Conservation (phyloP, 2,888 invertebrate species). For the Platypus cylindrus region DNA sequence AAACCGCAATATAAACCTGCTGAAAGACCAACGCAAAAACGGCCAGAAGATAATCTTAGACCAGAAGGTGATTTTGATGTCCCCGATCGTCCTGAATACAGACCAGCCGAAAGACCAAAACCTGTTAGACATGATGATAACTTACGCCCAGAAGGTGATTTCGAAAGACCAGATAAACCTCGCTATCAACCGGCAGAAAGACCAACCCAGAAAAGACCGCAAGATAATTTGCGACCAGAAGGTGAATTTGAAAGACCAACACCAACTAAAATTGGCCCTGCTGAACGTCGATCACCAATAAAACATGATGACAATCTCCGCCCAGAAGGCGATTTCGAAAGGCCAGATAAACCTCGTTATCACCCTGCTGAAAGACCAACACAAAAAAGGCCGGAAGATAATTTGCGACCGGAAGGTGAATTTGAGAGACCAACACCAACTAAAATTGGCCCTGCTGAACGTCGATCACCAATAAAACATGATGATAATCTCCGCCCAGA, state of each 20-base stretch:
- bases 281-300: slow-evolving; percentile 28
- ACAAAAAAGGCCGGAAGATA: slow-evolving; percentile 44
- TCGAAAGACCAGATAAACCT: slow-evolving; percentile 31
- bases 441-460: slow-evolving; percentile 36
- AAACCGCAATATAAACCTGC: slow-evolving; percentile 31
- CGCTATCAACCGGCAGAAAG: slow-evolving; percentile 39
- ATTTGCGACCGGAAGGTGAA: slow-evolving; percentile 47
- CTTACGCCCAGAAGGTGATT: slow-evolving; percentile 37
- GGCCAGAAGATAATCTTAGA: slow-evolving; percentile 42
- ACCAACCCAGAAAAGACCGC: slow-evolving; percentile 35
- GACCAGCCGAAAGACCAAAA: slow-evolving; percentile 33
- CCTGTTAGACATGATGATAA: slow-evolving; percentile 42
- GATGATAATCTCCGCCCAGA: slow-evolving; percentile 41
- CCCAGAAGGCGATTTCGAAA: slow-evolving; percentile 39
- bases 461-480: slow-evolving; percentile 42
- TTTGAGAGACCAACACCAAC: slow-evolving; percentile 38
- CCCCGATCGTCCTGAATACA: slow-evolving; percentile 34
- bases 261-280: slow-evolving; percentile 28
- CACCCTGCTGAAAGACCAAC: slow-evolving; percentile 29
- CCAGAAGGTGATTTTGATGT: slow-evolving; percentile 43
- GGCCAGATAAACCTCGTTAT: slow-evolving; percentile 35
- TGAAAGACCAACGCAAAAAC: slow-evolving; percentile 34
- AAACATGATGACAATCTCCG: slow-evolving; percentile 33
- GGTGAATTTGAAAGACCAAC: slow-evolving; percentile 36
- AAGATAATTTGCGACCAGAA: slow-evolving; percentile 39